Evolutionary conservation across 2,888 invertebrate species (phyloP).

Genomic region (Tortrix viridana): DNA sequence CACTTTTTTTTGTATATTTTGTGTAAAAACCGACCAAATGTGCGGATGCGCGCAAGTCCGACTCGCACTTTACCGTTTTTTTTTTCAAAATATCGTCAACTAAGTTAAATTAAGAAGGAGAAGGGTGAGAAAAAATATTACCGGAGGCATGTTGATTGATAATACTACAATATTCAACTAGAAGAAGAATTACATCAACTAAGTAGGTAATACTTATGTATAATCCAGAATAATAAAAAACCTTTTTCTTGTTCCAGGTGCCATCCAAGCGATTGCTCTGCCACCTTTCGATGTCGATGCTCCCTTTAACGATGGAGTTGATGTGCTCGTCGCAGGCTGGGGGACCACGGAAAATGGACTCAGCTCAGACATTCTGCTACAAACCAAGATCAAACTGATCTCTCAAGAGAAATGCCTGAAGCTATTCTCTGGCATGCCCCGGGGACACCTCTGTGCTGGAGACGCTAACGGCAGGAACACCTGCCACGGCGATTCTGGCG

Average conservation of each 20-base stretch:
- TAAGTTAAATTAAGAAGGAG: too few relatives aligned
- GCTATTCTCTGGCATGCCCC: constrained; percentile 5
- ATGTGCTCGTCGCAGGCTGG: constrained; percentile 27
- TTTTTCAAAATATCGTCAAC: too few relatives aligned
- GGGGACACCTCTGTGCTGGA: constrained; percentile 14
- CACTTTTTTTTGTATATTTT: too few relatives aligned
- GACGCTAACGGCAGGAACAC: constrained; percentile 22
- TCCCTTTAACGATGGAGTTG: neutral
- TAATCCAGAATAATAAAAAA: too few relatives aligned
- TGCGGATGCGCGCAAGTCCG: too few relatives aligned
- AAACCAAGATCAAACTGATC: constrained; percentile 7
- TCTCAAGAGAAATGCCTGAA: constrained; percentile 12
- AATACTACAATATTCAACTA: too few relatives aligned
- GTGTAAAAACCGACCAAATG: too few relatives aligned
- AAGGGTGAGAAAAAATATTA: too few relatives aligned
- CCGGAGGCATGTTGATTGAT: too few relatives aligned
- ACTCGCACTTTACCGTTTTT: too few relatives aligned
- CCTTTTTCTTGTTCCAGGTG: constrained; percentile 1
- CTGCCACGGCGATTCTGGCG: constrained; percentile 27
- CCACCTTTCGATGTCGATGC: constrained; percentile 10
- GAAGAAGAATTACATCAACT: too few relatives aligned
- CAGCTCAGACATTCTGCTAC: constrained; percentile 9
- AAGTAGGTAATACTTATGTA: too few relatives aligned
- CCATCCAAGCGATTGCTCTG: constrained; percentile 7
- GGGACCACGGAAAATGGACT: constrained; percentile 8